phyloP scores from a whole-genome alignment of 2,113 vertebrate genomes.

The Oreochromis aureus region DNA sequence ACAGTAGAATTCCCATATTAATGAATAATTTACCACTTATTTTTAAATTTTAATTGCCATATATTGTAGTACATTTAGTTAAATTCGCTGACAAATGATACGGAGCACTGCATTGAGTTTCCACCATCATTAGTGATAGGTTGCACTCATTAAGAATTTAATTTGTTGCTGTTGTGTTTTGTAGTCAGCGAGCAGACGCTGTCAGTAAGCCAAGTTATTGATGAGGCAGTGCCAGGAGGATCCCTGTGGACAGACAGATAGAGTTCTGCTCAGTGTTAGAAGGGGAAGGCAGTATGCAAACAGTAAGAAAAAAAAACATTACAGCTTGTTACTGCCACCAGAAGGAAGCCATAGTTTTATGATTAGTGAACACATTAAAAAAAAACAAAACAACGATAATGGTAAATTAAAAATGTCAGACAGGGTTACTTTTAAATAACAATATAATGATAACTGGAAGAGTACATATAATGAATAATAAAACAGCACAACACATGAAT shows the following conservation, averaged over 20 bases:
- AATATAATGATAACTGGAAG: not conserved
- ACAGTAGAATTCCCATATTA: not conserved
- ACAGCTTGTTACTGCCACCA: not conserved
- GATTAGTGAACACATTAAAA: not conserved
- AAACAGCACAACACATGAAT: not conserved
- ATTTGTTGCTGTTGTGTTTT: constrained; percentile 21
- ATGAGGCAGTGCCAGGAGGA: constrained; percentile 43
- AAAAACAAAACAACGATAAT: not conserved
- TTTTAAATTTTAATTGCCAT: not conserved
- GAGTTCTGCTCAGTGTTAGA: constrained; percentile 18
- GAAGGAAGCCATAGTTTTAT: not conserved
- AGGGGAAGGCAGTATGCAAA: not conserved
- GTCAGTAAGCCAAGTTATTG: constrained; percentile 44
- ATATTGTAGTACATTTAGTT: not conserved
- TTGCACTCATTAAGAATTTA: constrained; percentile 44
- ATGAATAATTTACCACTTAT: not conserved
- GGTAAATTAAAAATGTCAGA: not conserved
- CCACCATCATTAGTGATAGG: constrained; percentile 25
- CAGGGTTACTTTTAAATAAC: not conserved
- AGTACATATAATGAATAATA: not conserved
- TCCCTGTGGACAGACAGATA: constrained; percentile 43
- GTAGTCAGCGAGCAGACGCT: constrained; percentile 24
- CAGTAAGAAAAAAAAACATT: not conserved
- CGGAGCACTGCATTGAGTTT: constrained; percentile 24
- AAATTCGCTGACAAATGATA: constrained; percentile 24